Percentiles rank a stretch among this genome's conserved stretches.
Conservation (phyloP, 2,797 vertebrate species). For the Platalea minor region DNA sequence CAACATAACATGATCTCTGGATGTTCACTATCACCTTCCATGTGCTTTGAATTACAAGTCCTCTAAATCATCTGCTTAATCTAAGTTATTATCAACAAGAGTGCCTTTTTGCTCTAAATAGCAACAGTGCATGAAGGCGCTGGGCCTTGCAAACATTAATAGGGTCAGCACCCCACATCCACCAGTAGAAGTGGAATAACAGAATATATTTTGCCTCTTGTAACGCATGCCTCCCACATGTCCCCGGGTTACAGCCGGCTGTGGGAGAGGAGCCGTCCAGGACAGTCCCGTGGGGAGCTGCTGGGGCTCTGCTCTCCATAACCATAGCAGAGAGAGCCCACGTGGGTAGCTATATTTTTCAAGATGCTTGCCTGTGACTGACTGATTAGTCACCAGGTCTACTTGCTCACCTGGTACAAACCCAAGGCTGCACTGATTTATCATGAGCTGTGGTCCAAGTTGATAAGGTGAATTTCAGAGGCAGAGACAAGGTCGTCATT, state of each 20-base stretch:
- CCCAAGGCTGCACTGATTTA: neutral
- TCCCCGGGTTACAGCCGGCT: neutral
- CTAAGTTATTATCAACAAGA: neutral
- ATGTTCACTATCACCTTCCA: neutral
- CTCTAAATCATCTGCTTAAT: neutral
- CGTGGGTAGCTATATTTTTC: neutral
- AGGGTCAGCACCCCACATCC: neutral
- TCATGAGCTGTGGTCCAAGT: neutral
- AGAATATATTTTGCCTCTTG: neutral
- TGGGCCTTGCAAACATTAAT: neutral
- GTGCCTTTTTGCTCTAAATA: neutral
- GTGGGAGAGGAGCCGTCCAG: neutral
- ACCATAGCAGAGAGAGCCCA: neutral
- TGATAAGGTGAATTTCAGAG: neutral
- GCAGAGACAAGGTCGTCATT: neutral
- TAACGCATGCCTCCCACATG: neutral
- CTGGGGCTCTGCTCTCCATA: neutral
- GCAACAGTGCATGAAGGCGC: neutral
- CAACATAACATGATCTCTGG: neutral
- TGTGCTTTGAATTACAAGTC: neutral
- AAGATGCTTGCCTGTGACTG: neutral
- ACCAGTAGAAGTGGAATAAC: neutral
- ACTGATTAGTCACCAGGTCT: neutral
- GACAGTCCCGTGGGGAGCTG: neutral
- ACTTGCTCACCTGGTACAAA: neutral